Evolutionary conservation across 2,797 vertebrate genomes (phyloP).

Genomic region (Ceryle rudis): DNA sequence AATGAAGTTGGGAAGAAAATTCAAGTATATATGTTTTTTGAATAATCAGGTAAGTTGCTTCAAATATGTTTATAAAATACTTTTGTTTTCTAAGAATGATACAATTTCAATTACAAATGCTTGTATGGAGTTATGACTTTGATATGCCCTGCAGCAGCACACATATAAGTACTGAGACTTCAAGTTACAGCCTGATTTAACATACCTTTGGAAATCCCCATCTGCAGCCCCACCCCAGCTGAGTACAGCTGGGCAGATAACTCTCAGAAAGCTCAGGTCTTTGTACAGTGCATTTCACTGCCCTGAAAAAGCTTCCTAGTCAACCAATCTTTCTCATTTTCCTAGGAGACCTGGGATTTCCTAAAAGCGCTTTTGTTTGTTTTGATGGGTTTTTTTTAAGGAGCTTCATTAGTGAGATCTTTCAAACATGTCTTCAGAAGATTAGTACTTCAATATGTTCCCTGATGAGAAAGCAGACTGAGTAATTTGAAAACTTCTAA

Average conservation of each 20-base stretch:
- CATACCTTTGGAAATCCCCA: constrained; percentile 41
- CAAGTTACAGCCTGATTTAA: constrained; percentile 27
- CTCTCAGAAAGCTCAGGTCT: not conserved
- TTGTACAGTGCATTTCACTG: not conserved
- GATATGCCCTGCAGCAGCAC: not conserved
- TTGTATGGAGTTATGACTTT: constrained; percentile 6
- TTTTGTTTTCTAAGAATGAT: not conserved
- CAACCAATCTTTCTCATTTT: not conserved
- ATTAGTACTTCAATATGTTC: constrained; percentile 15
- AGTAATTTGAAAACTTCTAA: constrained; percentile 22
- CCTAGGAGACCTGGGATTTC: constrained; percentile 30
- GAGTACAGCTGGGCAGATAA: constrained; percentile 66
- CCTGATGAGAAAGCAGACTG: constrained; percentile 3
- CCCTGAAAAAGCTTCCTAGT: constrained; percentile 2
- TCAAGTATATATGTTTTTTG: not conserved
- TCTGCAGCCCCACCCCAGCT: constrained; percentile 53
- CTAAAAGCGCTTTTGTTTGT: not conserved
- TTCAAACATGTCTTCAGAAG: constrained; percentile 40
- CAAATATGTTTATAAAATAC: not conserved
- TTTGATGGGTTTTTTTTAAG: not conserved
- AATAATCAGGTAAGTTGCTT: not conserved
- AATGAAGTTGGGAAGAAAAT: not conserved
- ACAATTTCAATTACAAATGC: constrained; percentile 17
- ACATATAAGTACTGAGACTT: not conserved
- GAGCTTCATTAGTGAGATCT: not conserved